Base-by-base conservation (phyloP, 2,113 vertebrate genomes). In the Scomber scombrus region DNA sequence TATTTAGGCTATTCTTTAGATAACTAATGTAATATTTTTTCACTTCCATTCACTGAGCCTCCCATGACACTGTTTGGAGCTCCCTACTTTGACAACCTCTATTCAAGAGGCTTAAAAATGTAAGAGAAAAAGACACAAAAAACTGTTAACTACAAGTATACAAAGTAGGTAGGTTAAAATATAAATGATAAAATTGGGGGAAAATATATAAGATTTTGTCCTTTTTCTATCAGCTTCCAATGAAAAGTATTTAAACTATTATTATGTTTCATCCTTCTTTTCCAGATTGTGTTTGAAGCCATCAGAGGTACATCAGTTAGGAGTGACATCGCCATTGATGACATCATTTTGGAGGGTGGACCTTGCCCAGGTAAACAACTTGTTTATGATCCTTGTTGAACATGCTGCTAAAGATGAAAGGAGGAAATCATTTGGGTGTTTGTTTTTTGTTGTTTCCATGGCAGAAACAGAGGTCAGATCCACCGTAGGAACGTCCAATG, bases 271-370 rank as follows among this genome's bases (percentile, higher is more conserved):
- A 21, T 69, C 7, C 43, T 11, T 2, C 45, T 69, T 31, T 34
- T 63, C 63, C 90, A 99, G 98, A 95, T 99, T 75, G 95, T 97
- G 83, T 97, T 99, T 92, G 96, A 97, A 91, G 98, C 96, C 0
- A 94, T 92, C 80, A 93, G 97, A 0, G 98, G 98, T 34, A 54
- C 95, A 6, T 98, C 98, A 1, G 84, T 98, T 13, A 96, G 96
- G 92, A 97, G 97, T 75, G 98, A 99, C 86, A 96, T 96, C 64
- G 97, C 97, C 80, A 93, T 99, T 19, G 98, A 99, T 91, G 97
- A 99, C 87, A 86, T 99, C 78, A 80, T 88, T 64, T 95, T 99
- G 90, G 94, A 97, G 81, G 91, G 94, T 67, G 96, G 97, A 92
- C 92, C 94, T 7, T 99, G 98, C 88, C 87, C 92, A 94, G 97